Base-by-base conservation (phyloP, 2,888 invertebrate genomes). In the Hyposoter dolosus region DNA sequence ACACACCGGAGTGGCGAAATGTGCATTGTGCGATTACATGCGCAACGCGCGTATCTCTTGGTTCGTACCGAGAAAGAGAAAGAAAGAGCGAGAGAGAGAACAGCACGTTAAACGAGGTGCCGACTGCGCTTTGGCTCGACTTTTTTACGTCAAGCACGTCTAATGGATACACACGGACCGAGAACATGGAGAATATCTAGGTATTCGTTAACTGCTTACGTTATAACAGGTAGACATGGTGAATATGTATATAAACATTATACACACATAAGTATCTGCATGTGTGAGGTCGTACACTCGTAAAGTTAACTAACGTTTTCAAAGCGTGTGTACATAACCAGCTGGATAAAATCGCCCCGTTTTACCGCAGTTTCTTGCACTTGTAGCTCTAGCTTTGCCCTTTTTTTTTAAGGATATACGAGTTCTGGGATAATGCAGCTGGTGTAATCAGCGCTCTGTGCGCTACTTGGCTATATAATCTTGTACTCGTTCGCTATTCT, bases 1-100 rank as follows among this genome's bases (percentile, higher is more conserved):
- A 12, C 19, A 74, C 83, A 56, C 53, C 63, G 12, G 56, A 43
- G 68, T 83, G 66, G 77, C 66, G 45, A 68, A 86, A 83, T 74
- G 81, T 78, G 75, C 77, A 86, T 74, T 81, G 81, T 78, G 68
- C 83, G 63, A 86, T 83, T 81, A 83, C 76, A 76, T 53, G 72
- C 71, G 65, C 63, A 80, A 56, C 65, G 85, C 65, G 83, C 71
- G 76, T 56, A 80, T 77, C 76, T 77, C 76, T 77, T 53, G 76
- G 45, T 45, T 68, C 60, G 40, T n/a, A 47, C 23, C 47, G 23
- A 23, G 19, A 40, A 40, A 53, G 66, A 68, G 65, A 47, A n/a
- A 28, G 60, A 63, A 45, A 23, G 45, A 76, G 9, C 28, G 60
- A n/a, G 28, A 35, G 32, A 35, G 50, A 50, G 66, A 43, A 45